These are phyloP conservation scores for Dipodomys merriami DNA, from an alignment of 2,113 vertebrate species.

Conservation along the genomic window DNA sequence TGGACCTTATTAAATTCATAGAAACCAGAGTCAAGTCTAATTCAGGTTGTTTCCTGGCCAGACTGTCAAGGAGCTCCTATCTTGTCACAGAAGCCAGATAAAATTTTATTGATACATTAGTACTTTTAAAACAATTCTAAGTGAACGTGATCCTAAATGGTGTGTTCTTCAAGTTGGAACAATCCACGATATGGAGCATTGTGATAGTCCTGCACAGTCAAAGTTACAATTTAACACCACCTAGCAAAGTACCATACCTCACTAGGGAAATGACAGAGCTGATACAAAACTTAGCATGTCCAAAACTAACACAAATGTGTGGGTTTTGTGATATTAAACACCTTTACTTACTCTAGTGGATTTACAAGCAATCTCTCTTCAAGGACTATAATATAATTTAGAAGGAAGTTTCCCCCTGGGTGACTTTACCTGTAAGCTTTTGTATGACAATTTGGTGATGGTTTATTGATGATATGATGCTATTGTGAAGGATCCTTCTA, in stretches of 20 bases:
- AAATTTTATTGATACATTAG: slow-evolving; percentile 27
- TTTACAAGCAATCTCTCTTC: slow-evolving; percentile 63
- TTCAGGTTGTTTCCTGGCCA: slow-evolving; percentile 28
- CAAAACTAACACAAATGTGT: slow-evolving; percentile 60
- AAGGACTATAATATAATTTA: slow-evolving; percentile 60
- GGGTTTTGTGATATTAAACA: slow-evolving; percentile 59
- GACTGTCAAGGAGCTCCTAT: background rate
- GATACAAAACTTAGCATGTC: background rate
- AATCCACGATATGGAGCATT: background rate
- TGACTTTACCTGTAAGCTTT: slow-evolving; percentile 76
- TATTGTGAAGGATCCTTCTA: slow-evolving; percentile 75
- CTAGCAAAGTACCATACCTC: background rate
- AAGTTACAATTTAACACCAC: background rate
- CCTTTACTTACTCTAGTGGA: slow-evolving; percentile 55
- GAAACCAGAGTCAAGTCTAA: background rate
- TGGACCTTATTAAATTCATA: slow-evolving; percentile 35
- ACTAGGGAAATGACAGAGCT: background rate
- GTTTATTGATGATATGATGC: slow-evolving; percentile 82
- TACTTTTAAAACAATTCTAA: slow-evolving; percentile 50
- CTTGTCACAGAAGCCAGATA: slow-evolving; percentile 1
- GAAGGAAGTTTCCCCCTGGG: slow-evolving; percentile 59
- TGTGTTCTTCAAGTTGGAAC: slow-evolving; percentile 49
- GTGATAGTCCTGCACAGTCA: background rate
- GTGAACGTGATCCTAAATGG: slow-evolving; percentile 29
- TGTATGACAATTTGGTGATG: slow-evolving; percentile 76